Evolutionary conservation across 2,888 invertebrate species (phyloP), one percentile per base, ranked within the genome.

Genomic region (Amiota mariae): DNA sequence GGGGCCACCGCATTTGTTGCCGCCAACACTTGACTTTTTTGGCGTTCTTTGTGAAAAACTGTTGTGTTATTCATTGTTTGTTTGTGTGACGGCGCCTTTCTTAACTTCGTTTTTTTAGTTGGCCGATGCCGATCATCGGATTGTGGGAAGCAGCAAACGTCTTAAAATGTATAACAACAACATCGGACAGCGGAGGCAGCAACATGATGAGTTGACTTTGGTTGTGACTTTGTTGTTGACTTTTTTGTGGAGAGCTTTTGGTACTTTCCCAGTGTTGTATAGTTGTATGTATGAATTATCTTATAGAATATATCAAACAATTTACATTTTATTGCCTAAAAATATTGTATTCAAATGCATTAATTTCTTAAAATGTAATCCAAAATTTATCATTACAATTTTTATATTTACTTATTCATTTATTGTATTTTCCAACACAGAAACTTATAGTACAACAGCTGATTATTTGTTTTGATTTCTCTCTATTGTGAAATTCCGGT

Each of bases 31-130:
- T 24, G 24, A 59, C 59, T 59, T 8, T 20, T 24, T 59, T n/a
- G 59, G 18, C 59, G 20, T 18, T 11, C 10, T 56, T 56, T 1
- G 18, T 10, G 15, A 57, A 57, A 10, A 15, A 18, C 11, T 15
- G 18, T 57, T 57, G 15, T 57, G 15, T 57, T n/a, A 57, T 15
- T 54, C 59, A 20, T 59, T 59, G 20, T 59, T 59, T 59, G 18
- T 18, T 10, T 59, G 18, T 18, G 59, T 59, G 24, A 24, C 24
- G 59, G 18, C 24, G 18, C n/a, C 10, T 15, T 36, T 36, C 36
- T 36, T 36, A 36, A 36, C 36, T 36, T 36, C 36, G 36, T 36
- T 36, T 36, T 36, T 36, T 36, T 36, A 36, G 36, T 36, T 36
- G 36, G 6, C 36, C 36, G 6, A 36, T 24, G n/a, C 6, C 36